A percentile compares a stretch with the other conserved stretches of the same genome.
Conservation (phyloP, 2,797 vertebrate genomes). For the Danio kyathit region DNA sequence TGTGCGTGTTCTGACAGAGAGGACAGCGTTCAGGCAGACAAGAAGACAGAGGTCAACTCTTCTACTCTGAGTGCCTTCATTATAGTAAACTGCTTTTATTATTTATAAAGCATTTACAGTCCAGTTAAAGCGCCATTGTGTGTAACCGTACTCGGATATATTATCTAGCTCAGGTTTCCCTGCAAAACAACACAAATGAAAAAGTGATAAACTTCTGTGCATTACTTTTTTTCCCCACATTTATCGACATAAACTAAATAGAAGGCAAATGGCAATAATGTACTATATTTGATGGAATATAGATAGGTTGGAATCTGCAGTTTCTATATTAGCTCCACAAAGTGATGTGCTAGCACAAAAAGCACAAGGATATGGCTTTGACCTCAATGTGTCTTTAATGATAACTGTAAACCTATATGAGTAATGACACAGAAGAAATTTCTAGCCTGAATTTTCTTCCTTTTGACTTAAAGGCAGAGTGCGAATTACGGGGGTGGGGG, state of each 20-base stretch:
- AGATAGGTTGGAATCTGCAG: background rate
- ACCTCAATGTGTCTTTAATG: background rate
- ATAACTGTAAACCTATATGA: background rate
- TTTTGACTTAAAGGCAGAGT: background rate
- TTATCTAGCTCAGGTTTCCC: background rate
- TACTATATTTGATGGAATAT: background rate
- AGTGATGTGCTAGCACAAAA: background rate
- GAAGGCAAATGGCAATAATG: background rate
- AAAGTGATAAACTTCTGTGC: background rate
- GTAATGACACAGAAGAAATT: background rate
- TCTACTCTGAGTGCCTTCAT: background rate
- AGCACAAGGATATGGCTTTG: background rate
- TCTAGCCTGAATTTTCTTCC: background rate
- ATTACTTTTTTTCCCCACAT: background rate
- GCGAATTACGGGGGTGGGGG: no score
- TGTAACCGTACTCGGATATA: background rate
- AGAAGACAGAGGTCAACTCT: constrained; percentile 32
- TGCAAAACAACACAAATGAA: background rate
- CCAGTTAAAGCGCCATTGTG: background rate
- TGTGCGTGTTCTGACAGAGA: constrained; percentile 31
- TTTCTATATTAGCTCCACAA: background rate
- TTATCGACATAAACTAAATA: background rate
- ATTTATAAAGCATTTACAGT: background rate
- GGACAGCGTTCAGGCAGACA: constrained; percentile 22
- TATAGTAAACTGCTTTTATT: background rate